A percentile compares a stretch with the other conserved stretches of the same genome.
Conservation (phyloP, 23 tunicate genomes). For the Halocynthia aurantium region DNA sequence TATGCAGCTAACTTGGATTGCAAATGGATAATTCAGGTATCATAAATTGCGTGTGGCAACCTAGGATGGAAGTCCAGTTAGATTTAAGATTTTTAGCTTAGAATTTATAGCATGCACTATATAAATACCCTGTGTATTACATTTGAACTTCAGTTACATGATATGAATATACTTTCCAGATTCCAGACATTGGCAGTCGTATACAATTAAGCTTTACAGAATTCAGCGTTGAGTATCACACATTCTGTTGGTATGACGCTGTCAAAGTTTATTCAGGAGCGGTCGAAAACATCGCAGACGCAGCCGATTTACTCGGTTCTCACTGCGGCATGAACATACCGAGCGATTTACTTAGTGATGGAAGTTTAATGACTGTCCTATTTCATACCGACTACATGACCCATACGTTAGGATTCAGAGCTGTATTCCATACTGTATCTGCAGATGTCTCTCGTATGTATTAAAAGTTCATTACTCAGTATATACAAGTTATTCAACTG, state of each 20-base stretch:
- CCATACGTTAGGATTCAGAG: not conserved
- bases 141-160: no score
- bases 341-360: not conserved
- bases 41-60: no score
- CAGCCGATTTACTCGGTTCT: not conserved
- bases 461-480: not conserved
- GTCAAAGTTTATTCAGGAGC: not conserved
- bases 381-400: not conserved
- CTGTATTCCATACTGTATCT: not conserved
- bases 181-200: not conserved
- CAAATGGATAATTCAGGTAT: conserved; percentile 1
- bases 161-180: no score
- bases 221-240: not conserved
- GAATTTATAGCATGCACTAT: no score
- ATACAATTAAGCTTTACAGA: not conserved
- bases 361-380: not conserved
- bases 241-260: not conserved
- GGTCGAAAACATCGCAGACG: not conserved
- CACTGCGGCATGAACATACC: conserved; percentile 3
- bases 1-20: not conserved
- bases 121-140: no score
- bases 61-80: no score
- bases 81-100: no score
- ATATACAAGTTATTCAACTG: not conserved
- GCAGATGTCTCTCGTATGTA: not conserved